Conservation (phyloP, 2,888 invertebrate genomes). For the Junonia oenone region DNA sequence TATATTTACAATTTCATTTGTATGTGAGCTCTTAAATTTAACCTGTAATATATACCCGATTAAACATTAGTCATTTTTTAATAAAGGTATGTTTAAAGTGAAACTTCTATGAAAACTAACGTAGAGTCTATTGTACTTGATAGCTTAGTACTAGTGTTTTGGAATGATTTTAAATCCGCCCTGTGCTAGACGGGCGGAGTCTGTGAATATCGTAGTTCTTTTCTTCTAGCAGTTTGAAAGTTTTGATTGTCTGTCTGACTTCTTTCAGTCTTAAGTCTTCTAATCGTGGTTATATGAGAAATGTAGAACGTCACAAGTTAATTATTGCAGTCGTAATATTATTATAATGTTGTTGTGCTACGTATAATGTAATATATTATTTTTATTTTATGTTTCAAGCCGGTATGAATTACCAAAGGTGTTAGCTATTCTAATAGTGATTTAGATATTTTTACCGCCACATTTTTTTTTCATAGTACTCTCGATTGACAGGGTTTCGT, state of each 20-base stretch:
- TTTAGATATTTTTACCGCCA: conserved; percentile 57
- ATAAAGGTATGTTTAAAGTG: conserved; percentile 16
- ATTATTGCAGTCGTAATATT: conserved; percentile 44
- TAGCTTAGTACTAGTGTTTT: conserved; percentile 22
- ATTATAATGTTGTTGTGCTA: conserved; percentile 50
- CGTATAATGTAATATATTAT: conserved; percentile 52
- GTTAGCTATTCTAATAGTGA: conserved; percentile 67
- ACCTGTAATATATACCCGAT: conserved; percentile 9
- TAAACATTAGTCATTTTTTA: conserved; percentile 16
- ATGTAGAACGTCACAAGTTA: conserved; percentile 43
- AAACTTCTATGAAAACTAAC: conserved; percentile 16
- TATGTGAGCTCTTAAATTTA: conserved; percentile 7
- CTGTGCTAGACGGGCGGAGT: not conserved
- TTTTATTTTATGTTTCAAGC: conserved; percentile 61
- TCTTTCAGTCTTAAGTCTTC: conserved; percentile 14
- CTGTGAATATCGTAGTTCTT: conserved; percentile 7
- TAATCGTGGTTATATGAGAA: conserved; percentile 15
- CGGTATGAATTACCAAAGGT: conserved; percentile 77
- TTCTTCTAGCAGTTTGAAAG: conserved; percentile 2
- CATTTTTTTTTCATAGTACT: conserved; percentile 38
- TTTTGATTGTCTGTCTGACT: not conserved
- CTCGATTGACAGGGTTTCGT: conserved; percentile 41
- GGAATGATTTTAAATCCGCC: conserved; percentile 10
- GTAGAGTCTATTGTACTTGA: conserved; percentile 21
- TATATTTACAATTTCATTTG: conserved; percentile 8